phyloP scores from a whole-genome alignment of 2,113 vertebrate genomes.

The Columba livia region DNA sequence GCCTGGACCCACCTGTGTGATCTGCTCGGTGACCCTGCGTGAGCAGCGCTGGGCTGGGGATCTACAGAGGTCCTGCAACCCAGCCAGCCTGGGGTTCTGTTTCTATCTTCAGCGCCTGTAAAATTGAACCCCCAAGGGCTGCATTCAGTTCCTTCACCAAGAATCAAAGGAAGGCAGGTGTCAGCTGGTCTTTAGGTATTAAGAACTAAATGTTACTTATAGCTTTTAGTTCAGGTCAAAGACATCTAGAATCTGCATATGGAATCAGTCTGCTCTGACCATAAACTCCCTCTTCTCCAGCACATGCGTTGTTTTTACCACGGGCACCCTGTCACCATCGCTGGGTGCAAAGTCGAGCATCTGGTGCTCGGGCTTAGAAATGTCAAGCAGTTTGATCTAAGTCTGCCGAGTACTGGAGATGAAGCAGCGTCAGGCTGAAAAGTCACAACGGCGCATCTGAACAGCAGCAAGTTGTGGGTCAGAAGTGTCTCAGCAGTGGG shows the following conservation, averaged over 20 bases:
- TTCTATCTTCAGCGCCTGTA: not conserved
- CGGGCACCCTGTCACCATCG: not conserved
- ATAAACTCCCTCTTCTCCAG: not conserved
- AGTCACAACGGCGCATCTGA: not conserved
- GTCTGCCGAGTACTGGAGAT: not conserved
- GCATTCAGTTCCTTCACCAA: not conserved
- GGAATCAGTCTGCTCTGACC: not conserved
- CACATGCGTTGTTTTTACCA: accelerated
- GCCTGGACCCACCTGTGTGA: too few species aligned
- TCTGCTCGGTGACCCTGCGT: too few species aligned
- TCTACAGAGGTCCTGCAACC: too few species aligned
- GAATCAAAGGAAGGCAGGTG: not conserved
- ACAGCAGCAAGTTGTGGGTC: not conserved
- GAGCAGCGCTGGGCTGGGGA: too few species aligned
- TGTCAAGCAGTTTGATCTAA: not conserved
- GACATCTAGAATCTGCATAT: not conserved
- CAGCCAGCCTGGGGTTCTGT: too few species aligned
- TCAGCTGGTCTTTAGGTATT: not conserved
- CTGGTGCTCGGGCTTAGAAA: not conserved
- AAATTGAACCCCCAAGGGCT: not conserved
- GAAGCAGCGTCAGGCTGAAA: not conserved
- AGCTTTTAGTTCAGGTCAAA: not conserved
- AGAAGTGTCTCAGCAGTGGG: not conserved
- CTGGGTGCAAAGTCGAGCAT: not conserved
- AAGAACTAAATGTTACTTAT: not conserved